Conservation (phyloP, 2,888 invertebrate species). For the Torymus aiolomorphi region DNA sequence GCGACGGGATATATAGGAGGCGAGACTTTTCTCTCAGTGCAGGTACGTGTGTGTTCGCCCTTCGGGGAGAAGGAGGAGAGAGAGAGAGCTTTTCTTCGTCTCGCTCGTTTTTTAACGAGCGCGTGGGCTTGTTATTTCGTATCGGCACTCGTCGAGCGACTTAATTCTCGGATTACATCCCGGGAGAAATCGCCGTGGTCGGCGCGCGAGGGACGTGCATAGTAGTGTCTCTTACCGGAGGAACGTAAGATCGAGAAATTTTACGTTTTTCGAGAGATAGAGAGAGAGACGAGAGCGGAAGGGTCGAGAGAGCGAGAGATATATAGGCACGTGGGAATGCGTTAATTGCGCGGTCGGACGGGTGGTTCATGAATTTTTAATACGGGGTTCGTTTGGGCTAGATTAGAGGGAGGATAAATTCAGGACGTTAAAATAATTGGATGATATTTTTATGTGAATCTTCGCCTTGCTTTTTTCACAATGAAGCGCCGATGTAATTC, state of each 20-base stretch:
- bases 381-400: not conserved
- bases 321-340: slow-evolving; percentile 33
- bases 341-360: slow-evolving; percentile 24
- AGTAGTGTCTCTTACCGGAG: not conserved
- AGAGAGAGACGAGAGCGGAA: not conserved
- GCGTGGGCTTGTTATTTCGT: slow-evolving; percentile 47
- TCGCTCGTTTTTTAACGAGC: slow-evolving; percentile 38
- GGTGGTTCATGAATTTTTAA: slow-evolving; percentile 29
- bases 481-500: not conserved
- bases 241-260: not conserved
- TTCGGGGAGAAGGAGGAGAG: slow-evolving; percentile 5
- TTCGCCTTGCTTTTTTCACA: not conserved
- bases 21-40: slow-evolving; percentile 27
- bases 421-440: not conserved
- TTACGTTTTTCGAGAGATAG: slow-evolving; percentile 29
- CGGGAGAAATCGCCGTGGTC: slow-evolving; percentile 45
- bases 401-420: slow-evolving; percentile 24
- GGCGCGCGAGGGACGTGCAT: slow-evolving; percentile 4
- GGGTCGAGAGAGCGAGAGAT: not conserved
- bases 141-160: slow-evolving; percentile 21
- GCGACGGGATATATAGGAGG: slow-evolving; percentile 28
- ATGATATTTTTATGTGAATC: not conserved
- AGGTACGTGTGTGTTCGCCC: not conserved
- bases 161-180: slow-evolving; percentile 54
- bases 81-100: slow-evolving; percentile 23